These are phyloP conservation scores for Drosophila pseudotalamancana DNA, from an alignment of 2,888 invertebrate genomes.

Conservation along the genomic window DNA sequence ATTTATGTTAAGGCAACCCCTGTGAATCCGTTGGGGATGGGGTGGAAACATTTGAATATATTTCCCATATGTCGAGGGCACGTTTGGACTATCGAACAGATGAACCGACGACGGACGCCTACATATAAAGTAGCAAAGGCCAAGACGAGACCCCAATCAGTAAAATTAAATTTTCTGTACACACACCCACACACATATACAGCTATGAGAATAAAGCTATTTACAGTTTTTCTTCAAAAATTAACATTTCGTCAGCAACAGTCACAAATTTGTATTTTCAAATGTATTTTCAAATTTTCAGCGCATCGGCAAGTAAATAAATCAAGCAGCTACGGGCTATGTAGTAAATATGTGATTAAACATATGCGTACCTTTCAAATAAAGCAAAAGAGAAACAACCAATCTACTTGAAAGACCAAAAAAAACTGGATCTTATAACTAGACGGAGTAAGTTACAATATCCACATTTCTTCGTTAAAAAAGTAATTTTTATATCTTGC, in stretches of 20 bases:
- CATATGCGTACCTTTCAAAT: no score
- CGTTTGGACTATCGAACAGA: neutral
- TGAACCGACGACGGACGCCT: neutral
- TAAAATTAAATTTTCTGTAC: conserved; percentile 40
- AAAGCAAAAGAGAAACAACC: conserved; percentile 1
- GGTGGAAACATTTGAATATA: conserved; percentile 32
- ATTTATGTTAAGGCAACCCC: conserved; percentile 10
- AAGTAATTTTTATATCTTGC: no score
- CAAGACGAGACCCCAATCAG: conserved; percentile 40
- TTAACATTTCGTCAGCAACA: conserved; percentile 49
- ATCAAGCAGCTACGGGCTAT: conserved; percentile 18
- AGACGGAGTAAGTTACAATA: no score
- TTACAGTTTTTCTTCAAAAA: conserved; percentile 39
- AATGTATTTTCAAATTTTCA: conserved; percentile 29
- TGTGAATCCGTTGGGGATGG: conserved; percentile 7
- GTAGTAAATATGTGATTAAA: no score
- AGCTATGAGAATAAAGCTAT: conserved; percentile 53
- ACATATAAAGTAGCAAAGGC: neutral
- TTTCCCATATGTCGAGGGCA: conserved; percentile 44
- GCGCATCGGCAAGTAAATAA: conserved; percentile 33
- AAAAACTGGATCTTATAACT: no score
- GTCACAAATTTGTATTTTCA: conserved; percentile 17
- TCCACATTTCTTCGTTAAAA: no score
- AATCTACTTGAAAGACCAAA: no score
- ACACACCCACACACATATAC: neutral